These are phyloP conservation scores for Actias luna DNA, from an alignment of 2,888 invertebrate species.

Conservation along the genomic window DNA sequence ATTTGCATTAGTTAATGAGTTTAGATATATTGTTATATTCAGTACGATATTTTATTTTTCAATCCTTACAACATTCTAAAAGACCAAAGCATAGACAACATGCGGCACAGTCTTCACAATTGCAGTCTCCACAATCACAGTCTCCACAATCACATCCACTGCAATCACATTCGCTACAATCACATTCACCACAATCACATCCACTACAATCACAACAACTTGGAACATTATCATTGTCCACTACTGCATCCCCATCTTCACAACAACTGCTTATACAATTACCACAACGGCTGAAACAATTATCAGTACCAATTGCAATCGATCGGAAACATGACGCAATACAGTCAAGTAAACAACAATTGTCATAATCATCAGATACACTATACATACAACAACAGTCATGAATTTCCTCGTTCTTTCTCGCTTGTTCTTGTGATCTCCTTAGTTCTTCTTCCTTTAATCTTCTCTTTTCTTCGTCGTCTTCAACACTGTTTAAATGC, in stretches of 20 bases:
- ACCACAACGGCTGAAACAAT: constrained; percentile 38
- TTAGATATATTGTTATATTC: too few relatives aligned
- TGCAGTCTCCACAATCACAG: constrained; percentile 22
- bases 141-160: constrained; percentile 21
- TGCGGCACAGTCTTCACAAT: constrained; percentile 20
- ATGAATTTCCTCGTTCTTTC: constrained; percentile 9
- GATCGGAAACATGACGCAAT: constrained; percentile 32
- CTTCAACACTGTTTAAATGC: constrained; percentile 13
- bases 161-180: constrained; percentile 16
- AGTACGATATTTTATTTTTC: not conserved
- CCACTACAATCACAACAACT: not conserved
- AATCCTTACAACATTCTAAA: constrained; percentile 10
- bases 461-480: constrained; percentile 20
- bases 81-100: constrained; percentile 1
- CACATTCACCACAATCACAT: constrained; percentile 24
- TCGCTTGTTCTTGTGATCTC: constrained; percentile 5
- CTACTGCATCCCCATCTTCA: constrained; percentile 14
- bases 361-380: constrained; percentile 5
- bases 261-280: constrained; percentile 38
- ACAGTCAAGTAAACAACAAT: constrained; percentile 27
- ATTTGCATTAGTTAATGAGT: too few relatives aligned
- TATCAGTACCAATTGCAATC: constrained; percentile 34
- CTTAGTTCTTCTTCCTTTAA: constrained; percentile 8
- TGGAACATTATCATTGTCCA: not conserved
- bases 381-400: constrained; percentile 34